Evolutionary conservation across 2,888 invertebrate genomes (phyloP), one percentile per base, ranked within the genome.

Genomic region (Drosophila heteroneura): DNA sequence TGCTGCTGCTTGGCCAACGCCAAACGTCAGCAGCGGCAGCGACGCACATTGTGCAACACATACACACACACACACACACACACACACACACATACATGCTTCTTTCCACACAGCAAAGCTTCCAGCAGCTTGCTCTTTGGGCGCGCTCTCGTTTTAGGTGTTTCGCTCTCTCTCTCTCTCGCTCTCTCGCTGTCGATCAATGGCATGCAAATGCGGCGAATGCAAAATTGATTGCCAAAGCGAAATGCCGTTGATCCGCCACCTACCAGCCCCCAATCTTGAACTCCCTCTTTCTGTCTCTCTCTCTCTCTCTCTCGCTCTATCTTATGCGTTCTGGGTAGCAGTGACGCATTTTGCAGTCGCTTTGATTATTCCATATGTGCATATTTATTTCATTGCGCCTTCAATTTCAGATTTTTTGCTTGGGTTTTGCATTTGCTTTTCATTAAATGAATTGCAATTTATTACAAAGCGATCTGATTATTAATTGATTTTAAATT

Each of bases 401-500:
- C 86, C 86, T 82, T 88, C 71, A 70, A 73, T 64, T 79, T 80
- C 74, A 69, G 10, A 59, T 41, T 79, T 47, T 61, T 82, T 73
- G 77, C 74, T 83, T 81, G 76, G 69, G 39, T 67, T 71, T 78
- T 65, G 14, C 26, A 9, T 79, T 64, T 56, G 69, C 47, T 66
- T 73, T 63, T 66, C 58, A 74, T 76, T 81, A 72, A 81, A 84
- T 84, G 78, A 85, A 89, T 85, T 87, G 89, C 85, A 87, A 86
- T 86, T 86, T 89, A 89, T 87, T 87, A 78, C 75, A 89, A 83
- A 89, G 75, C 83, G 81, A 89, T 85, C 82, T 83, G 83, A 78
- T 83, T 83, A 81, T 88, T 83, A 89, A 89, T 89, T 87, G 87
- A 71, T 77, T 84, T 74, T 76, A 70, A 85, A 80, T 89, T 87